Evolutionary conservation across 1,140 invertebrate genomes (phyloP), one percentile per base, ranked within the genome.

Genomic region (Mylabris phalerata): DNA sequence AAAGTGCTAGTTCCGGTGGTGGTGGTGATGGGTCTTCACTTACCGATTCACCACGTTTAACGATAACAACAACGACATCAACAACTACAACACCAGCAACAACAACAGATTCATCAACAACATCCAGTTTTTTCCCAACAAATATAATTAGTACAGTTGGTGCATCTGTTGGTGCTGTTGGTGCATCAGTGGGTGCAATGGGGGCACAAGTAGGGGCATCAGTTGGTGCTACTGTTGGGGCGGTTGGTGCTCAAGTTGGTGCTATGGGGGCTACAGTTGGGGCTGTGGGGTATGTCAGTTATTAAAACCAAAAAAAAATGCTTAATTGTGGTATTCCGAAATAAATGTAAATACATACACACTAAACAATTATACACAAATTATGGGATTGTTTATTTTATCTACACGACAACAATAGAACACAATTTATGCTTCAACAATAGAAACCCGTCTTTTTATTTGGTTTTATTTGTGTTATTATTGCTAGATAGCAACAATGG

Each of bases 1-100:
- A 90, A 75, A 84, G 82, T 76, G 80, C 82, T 70, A 81, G 81
- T 25, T 70, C 67, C 9, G 68, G 68, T 25, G 68, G 69, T 55
- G 71, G 71, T 48, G 67, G 67, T 50, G 65, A 67, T n/a, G 77
- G 76, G 69, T 77, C 77, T 64, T 78, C 74, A 68, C 75, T 74
- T 71, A 78, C 70, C 65, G 70, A 61, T 67, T 71, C 72, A 73
- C 71, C 77, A 48, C 77, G 41, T 9, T 42, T 42, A 7, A 42
- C 60, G 10, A 42, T 57, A 47, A 54, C 57, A 27, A 59, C 67
- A 47, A 60, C 63, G 48, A 60, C 67, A 47, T 50, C 57, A 27
- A 59, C 67, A 47, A 60, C 64, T 5, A 63, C 71, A 64, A 62
- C 49, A 48, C 59, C 51, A 19, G 45, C 61, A 19, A 40, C 59